Base-by-base conservation (phyloP, 1,140 invertebrate species). In the Drosophila paulistorum region DNA sequence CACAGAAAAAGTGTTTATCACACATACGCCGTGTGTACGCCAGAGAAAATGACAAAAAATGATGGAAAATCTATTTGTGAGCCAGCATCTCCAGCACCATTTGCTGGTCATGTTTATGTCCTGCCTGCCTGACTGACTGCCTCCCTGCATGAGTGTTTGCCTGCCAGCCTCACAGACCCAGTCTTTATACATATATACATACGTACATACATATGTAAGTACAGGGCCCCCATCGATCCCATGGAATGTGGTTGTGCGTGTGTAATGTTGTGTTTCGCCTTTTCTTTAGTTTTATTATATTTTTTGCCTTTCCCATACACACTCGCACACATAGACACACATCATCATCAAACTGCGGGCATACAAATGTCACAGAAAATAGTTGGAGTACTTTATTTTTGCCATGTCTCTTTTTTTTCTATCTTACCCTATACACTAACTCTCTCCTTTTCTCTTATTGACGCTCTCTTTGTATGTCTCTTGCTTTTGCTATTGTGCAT, bases 11-110 rank as follows among this genome's bases (percentile, higher is more conserved):
- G 69, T 77, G 79, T 79, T 86, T 76, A 84, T 84, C 67, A 84
- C 81, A 69, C 77, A 80, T 71, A 85, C 74, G 77, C 65, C 73
- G 62, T 72, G 79, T 79, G 66, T 62, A 73, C 62, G 58, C 51
- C 54, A 71, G 59, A 63, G 33, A 62, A 62, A 71, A 81, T 75
- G 45, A 81, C 68, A 65, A 82, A 73, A 87, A 70, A 87, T 86
- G 76, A 86, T 86, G 83, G 87, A 87, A 87, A 87, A 83, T 86
- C 84, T 86, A 87, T 86, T 83, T 86, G 76, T 62, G 73, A 79
- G 62, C 64, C 67, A 71, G 48, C 57, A 55, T 14, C 48, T 7
- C 41, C 30, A 14, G n/a, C 41, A 60, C 23, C 33, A 60, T 26
- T 14, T 71, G 55, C 68, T 73, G 65, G 60, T 54, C 67, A 68